These are phyloP conservation scores for Spea multiplicata DNA, from an alignment of 2,113 vertebrate species.

Conservation along the genomic window DNA sequence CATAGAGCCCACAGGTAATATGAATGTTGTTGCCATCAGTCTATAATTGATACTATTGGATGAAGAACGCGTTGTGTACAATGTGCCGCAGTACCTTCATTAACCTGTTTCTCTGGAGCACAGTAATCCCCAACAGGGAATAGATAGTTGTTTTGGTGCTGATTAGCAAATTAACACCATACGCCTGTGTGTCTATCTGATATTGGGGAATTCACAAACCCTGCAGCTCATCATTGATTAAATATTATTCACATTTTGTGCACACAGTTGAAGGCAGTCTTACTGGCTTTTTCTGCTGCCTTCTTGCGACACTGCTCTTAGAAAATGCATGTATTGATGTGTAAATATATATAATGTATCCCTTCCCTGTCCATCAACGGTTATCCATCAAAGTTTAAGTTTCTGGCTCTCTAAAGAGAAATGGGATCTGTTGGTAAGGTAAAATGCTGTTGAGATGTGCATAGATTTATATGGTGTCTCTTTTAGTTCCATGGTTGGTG, in stretches of 20 bases:
- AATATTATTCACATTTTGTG: not conserved
- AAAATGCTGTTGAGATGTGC: no score
- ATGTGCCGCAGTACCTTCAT: not conserved
- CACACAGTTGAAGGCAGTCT: no score
- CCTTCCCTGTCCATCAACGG: no score
- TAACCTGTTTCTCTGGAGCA: not conserved
- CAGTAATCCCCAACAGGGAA: not conserved
- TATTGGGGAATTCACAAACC: conserved; percentile 5
- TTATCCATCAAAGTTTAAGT: no score
- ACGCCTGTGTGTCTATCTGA: not conserved
- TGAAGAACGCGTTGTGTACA: not conserved
- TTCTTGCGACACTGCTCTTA: no score
- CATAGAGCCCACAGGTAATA: conserved; percentile 93
- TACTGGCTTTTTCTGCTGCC: no score
- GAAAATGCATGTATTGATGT: no score
- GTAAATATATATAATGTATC: no score
- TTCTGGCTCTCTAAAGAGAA: no score
- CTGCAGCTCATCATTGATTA: not conserved
- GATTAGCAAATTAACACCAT: not conserved
- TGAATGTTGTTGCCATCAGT: not conserved
- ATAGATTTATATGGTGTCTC: not conserved
- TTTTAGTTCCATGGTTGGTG: conserved; percentile 95
- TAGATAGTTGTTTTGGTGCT: not conserved
- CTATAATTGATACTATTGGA: not conserved
- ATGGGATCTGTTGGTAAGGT: no score